A percentile compares a stretch with the other conserved stretches of the same genome.
These are phyloP conservation scores for Triplophysa dalaica DNA, from an alignment of 2,113 vertebrate genomes.

Conservation along the genomic window DNA sequence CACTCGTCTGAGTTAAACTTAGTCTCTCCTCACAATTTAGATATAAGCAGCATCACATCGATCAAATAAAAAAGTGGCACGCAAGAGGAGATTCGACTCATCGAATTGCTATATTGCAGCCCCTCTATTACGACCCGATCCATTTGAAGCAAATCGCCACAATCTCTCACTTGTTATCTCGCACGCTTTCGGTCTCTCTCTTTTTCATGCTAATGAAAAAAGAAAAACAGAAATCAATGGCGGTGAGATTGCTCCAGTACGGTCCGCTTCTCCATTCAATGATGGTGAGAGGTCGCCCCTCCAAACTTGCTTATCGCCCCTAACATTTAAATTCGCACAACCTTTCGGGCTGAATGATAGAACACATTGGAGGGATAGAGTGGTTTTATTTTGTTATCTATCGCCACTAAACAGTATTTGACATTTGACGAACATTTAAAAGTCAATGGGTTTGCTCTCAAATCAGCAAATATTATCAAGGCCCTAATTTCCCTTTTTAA, in stretches of 20 bases:
- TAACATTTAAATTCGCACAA: constrained; percentile 51
- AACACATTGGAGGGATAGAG: background rate
- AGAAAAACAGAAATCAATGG: constrained; percentile 61
- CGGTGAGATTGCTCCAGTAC: constrained; percentile 44
- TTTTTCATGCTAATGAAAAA: constrained; percentile 33
- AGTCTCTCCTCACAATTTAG: background rate
- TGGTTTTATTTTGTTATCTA: background rate
- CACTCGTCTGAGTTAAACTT: constrained; percentile 41
- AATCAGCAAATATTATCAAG: constrained; percentile 60
- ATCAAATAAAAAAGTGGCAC: constrained; percentile 66
- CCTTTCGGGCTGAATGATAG: constrained; percentile 25
- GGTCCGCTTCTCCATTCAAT: constrained; percentile 60
- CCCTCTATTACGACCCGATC: constrained; percentile 55
- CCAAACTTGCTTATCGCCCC: constrained; percentile 51
- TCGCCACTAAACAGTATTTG: constrained; percentile 58
- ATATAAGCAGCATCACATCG: constrained; percentile 52
- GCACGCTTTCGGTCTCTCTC: constrained; percentile 8
- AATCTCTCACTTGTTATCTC: constrained; percentile 48
- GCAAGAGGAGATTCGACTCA: constrained; percentile 42
- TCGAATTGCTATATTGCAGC: constrained; percentile 48
- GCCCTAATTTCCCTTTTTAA: constrained; percentile 53
- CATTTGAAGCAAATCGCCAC: constrained; percentile 45
- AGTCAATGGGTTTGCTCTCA: constrained; percentile 58
- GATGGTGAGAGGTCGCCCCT: constrained; percentile 24
- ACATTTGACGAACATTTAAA: constrained; percentile 66